Percentiles rank a stretch among this genome's conserved stretches.
phyloP scores from a whole-genome alignment of 2,888 invertebrate species.

The Tortrix viridana region DNA sequence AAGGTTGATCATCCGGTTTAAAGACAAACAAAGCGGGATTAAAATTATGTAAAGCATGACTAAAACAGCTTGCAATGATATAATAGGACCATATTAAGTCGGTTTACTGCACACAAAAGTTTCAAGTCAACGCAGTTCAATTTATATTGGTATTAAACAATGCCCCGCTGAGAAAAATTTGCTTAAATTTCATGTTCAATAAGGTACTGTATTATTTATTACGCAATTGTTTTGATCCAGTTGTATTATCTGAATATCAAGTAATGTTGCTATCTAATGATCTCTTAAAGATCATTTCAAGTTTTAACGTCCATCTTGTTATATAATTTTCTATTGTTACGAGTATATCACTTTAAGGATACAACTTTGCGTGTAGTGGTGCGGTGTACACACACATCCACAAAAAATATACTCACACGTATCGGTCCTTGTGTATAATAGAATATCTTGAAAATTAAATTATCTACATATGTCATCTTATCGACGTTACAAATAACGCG shows the following conservation, averaged over 20 bases:
- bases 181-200: not conserved
- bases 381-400: no score
- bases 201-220: slow-evolving; percentile 9
- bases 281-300: no score
- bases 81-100: not conserved
- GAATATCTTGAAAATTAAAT: no score
- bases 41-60: slow-evolving; percentile 47
- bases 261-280: no score
- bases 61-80: slow-evolving; percentile 45
- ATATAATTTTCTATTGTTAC: no score
- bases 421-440: no score
- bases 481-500: no score
- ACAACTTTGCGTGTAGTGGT: no score
- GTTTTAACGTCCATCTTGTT: no score
- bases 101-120: not conserved
- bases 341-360: no score
- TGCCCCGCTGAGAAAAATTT: slow-evolving; percentile 11
- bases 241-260: not conserved
- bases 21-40: slow-evolving; percentile 29
- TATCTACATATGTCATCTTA: no score
- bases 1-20: slow-evolving; percentile 26
- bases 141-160: not conserved
- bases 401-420: no score
- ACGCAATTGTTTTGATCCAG: not conserved
- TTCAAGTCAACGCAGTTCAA: not conserved